A percentile compares a stretch with the other conserved stretches of the same genome.
Conservation (phyloP, 92 coral and sea anemone genomes). For the Porites evermanni region DNA sequence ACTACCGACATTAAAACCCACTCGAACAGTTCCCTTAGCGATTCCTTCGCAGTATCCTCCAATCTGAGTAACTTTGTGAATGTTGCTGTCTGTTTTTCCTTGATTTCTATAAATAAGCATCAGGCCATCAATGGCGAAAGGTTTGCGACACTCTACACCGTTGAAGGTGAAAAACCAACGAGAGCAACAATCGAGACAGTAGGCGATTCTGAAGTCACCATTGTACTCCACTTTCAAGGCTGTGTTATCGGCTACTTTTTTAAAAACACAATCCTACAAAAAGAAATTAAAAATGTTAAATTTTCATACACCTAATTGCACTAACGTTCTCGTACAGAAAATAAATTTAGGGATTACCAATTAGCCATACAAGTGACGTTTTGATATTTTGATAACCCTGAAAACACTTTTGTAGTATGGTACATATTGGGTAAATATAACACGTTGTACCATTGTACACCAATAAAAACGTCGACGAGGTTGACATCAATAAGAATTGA, state of each 20-base stretch:
- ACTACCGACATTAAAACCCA: constrained; percentile 47
- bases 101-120: background rate
- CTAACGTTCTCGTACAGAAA: too few species aligned
- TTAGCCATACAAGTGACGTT: too few species aligned
- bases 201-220: constrained; percentile 30
- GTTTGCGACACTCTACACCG: constrained; percentile 38
- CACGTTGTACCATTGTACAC: too few species aligned
- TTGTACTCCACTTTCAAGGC: constrained; percentile 60
- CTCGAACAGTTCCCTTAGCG: constrained; percentile 25
- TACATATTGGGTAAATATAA: too few species aligned
- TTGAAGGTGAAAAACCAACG: constrained; percentile 65
- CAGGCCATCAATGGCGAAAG: constrained; percentile 52
- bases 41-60: constrained; percentile 55
- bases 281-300: background rate
- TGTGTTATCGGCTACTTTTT: constrained; percentile 23
- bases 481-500: too few species aligned
- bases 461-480: too few species aligned
- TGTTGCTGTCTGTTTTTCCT: constrained; percentile 1
- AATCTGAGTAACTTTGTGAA: constrained; percentile 3
- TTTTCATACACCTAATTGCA: too few species aligned
- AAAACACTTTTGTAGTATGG: too few species aligned
- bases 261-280: constrained; percentile 41
- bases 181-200: constrained; percentile 23
- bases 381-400: too few species aligned
- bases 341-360: too few species aligned